Conservation (phyloP, 2,888 invertebrate species). For the Lasioglossum marginatum region DNA sequence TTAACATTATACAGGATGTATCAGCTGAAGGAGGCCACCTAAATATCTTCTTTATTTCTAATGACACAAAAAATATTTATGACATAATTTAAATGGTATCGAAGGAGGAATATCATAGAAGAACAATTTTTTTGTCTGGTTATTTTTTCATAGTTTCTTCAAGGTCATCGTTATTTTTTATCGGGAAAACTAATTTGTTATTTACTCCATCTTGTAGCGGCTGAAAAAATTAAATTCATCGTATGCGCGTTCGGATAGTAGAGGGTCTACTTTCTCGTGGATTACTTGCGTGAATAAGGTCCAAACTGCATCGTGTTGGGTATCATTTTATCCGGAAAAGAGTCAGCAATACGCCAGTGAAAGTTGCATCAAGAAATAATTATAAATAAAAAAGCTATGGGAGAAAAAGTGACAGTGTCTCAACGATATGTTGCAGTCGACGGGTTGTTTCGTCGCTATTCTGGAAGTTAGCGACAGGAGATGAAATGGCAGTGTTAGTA, state of each 20-base stretch:
- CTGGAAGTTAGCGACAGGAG: not conserved
- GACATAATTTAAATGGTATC: no score
- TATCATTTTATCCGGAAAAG: not conserved
- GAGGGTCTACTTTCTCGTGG: not conserved
- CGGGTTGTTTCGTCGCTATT: not conserved
- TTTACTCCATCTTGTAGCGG: no score
- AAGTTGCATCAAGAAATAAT: not conserved
- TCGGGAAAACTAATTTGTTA: no score
- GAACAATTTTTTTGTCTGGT: no score
- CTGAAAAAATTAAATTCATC: not conserved
- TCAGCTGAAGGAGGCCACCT: no score
- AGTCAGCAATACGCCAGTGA: not conserved
- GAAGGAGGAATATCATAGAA: no score
- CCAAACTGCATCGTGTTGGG: not conserved
- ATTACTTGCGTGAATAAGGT: not conserved
- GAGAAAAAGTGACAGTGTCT: not conserved
- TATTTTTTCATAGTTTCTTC: no score
- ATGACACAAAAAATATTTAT: no score
- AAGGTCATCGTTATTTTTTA: no score
- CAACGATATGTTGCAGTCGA: not conserved
- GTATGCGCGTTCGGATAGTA: not conserved
- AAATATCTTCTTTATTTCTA: no score
- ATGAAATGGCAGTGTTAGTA: not conserved
- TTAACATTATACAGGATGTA: constrained; percentile 30
- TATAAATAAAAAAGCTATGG: not conserved